Evolutionary conservation across 37 sponge, comb jelly and placozoan genomes (phyloP).

Genomic region (Geodia barretti): DNA sequence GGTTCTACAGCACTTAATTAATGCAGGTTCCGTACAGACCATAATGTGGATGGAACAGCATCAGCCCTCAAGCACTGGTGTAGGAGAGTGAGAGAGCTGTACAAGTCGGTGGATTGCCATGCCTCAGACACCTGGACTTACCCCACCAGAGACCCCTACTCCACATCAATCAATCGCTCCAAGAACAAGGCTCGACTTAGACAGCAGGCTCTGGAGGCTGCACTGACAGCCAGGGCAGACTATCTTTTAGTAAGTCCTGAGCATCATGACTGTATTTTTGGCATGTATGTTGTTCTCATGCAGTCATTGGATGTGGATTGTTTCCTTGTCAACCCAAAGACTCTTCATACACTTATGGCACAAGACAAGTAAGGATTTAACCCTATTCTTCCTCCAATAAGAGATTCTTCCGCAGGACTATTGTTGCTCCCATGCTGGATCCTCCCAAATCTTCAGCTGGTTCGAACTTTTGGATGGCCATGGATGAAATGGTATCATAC

Average conservation of each 20-base stretch:
- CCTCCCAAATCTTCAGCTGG: conserved; percentile 4
- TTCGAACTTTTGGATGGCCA: conserved; percentile 87
- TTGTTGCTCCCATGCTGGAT: conserved; percentile 81
- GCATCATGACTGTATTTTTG: neutral
- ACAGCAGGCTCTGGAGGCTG: conserved; percentile 80
- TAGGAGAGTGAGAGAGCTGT: conserved; percentile 41
- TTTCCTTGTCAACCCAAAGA: conserved; percentile 75
- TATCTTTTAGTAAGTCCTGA: conserved; percentile 75
- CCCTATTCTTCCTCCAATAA: neutral
- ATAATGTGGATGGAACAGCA: conserved; percentile 87
- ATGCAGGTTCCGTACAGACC: conserved; percentile 78
- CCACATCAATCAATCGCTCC: conserved; percentile 68
- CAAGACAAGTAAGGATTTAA: conserved; percentile 61
- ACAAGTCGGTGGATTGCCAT: conserved; percentile 52
- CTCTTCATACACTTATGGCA: conserved; percentile 61
- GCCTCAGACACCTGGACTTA: conserved; percentile 28
- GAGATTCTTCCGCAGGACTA: conserved; percentile 42
- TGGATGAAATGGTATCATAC: conserved; percentile 47
- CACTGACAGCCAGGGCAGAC: conserved; percentile 56
- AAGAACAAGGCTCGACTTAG: conserved; percentile 57
- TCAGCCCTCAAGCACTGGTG: conserved; percentile 79
- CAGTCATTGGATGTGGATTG: conserved; percentile 87
- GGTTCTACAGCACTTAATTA: too few relatives aligned
- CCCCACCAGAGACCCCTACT: conserved; percentile 38
- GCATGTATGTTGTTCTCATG: neutral